Evolutionary conservation across 2,113 vertebrate species (phyloP).

Genomic region (Pituophis catenifer): DNA sequence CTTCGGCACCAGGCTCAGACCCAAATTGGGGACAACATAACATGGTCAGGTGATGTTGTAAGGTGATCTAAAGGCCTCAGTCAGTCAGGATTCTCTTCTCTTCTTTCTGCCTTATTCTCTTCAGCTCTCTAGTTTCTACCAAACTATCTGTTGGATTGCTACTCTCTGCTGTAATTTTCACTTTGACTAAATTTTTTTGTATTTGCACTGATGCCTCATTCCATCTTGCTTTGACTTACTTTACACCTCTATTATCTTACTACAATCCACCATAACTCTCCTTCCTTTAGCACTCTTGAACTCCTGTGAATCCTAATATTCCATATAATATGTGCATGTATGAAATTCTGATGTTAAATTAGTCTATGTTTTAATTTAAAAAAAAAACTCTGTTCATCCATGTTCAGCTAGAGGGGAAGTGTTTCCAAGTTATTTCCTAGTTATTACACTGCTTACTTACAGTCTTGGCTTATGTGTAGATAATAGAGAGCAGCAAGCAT

Average conservation of each 20-base stretch:
- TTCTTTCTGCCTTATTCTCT: not conserved
- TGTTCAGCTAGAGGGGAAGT: not conserved
- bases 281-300: not conserved
- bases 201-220: not conserved
- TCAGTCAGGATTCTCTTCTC: not conserved
- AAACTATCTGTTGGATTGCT: not conserved
- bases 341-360: not conserved
- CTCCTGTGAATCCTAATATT: not conserved
- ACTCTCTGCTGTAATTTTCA: not conserved
- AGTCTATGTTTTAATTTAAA: not conserved
- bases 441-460: conserved; percentile 66
- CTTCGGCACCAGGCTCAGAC: too few species aligned
- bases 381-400: not conserved
- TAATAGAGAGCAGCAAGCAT: conserved; percentile 75
- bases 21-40: too few species aligned
- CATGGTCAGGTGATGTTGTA: not conserved
- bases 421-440: not conserved
- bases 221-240: not conserved
- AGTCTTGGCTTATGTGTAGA: conserved; percentile 73
- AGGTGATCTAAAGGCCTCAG: not conserved
- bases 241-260: not conserved
- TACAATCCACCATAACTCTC: not conserved
- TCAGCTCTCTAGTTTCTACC: not conserved
- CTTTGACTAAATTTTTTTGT: not conserved
- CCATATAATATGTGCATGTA: not conserved